Evolutionary conservation across 1,140 invertebrate species (phyloP).

Genomic region (Babylonia areolata): DNA sequence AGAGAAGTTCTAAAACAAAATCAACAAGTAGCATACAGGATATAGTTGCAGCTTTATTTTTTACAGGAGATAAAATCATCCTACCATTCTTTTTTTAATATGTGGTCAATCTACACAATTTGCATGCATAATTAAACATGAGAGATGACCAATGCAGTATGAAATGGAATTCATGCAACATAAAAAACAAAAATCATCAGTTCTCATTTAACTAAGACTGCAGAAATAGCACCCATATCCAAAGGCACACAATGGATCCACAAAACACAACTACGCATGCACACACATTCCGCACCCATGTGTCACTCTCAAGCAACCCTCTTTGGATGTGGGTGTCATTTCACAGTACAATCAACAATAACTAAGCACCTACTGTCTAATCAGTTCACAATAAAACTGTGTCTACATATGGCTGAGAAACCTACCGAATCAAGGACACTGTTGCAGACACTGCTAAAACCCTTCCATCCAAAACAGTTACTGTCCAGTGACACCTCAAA

Average conservation of each 20-base stretch:
- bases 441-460: too few relatives aligned
- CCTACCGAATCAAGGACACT: too few relatives aligned
- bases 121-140: constrained; percentile 20
- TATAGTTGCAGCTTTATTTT: constrained; percentile 22
- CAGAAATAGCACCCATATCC: background rate
- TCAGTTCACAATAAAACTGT: too few relatives aligned
- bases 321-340: too few relatives aligned
- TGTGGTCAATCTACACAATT: constrained; percentile 28
- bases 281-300: background rate
- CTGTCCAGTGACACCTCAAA: too few relatives aligned
- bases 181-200: background rate
- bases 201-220: background rate
- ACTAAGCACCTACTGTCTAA: too few relatives aligned
- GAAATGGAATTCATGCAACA: constrained; percentile 31
- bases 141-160: constrained; percentile 16
- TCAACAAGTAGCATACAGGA: background rate
- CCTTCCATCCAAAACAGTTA: too few relatives aligned
- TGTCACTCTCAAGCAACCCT: too few relatives aligned
- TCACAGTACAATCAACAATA: too few relatives aligned
- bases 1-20: background rate
- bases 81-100: constrained; percentile 28
- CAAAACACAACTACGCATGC: background rate
- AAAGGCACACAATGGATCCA: background rate
- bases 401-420: too few relatives aligned
- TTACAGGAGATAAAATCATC: constrained; percentile 26